These are phyloP conservation scores for Cephalopachus bancanus DNA, from an alignment of 2,797 vertebrate genomes.

Conservation along the genomic window DNA sequence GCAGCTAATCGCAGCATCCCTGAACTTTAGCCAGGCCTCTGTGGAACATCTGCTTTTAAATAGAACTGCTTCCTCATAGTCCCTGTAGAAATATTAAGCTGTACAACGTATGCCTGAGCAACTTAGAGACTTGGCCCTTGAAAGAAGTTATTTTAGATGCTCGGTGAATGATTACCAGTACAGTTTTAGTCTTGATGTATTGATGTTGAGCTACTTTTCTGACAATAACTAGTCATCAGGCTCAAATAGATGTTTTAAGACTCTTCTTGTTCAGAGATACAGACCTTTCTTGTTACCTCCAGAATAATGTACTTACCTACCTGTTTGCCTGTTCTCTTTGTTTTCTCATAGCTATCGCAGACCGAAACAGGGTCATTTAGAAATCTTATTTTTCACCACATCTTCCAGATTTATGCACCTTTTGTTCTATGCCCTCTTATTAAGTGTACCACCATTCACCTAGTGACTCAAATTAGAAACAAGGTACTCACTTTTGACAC, in stretches of 20 bases:
- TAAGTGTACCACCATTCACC: background rate
- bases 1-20: slow-evolving; percentile 16
- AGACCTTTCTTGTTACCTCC: background rate
- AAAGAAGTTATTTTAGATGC: slow-evolving; percentile 12
- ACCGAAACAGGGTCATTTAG: background rate
- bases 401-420: background rate
- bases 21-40: slow-evolving; percentile 24
- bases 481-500: background rate
- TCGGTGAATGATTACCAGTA: background rate
- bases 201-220: background rate
- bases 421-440: background rate
- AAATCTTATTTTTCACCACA: background rate
- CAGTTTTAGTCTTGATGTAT: background rate
- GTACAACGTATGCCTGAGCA: background rate
- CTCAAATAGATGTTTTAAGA: background rate
- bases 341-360: background rate
- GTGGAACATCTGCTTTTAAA: slow-evolving; percentile 64
- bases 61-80: background rate
- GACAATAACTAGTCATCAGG: background rate
- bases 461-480: background rate
- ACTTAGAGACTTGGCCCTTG: background rate
- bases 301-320: background rate
- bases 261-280: background rate
- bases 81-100: background rate
- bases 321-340: background rate